Evolutionary conservation across 2,888 invertebrate genomes (phyloP), one percentile per base, ranked within the genome.

Genomic region (Latheticus oryzae): DNA sequence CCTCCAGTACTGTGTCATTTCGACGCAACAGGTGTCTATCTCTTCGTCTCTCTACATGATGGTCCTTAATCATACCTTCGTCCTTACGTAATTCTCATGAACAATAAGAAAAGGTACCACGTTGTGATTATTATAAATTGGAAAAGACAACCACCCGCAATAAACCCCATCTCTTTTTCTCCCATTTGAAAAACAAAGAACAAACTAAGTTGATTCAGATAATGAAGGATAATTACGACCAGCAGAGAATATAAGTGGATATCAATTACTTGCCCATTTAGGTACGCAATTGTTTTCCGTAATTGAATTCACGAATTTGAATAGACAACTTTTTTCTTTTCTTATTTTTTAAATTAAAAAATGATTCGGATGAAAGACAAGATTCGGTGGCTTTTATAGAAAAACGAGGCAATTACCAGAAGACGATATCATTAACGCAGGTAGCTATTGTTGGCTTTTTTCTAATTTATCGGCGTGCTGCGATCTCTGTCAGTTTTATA

Each of bases 1-100:
- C 77, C 77, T 76, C 68, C 71, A 60, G 69, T 67, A 67, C 68
- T 70, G 67, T 77, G 76, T 77, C 76, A 77, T 77, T 77, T 77
- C 66, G 61, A 66, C 69, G 65, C 70, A 76, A 74, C 76, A 76
- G 76, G 75, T 76, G 76, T 71, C 69, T 69, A 54, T 50, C 63
- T 64, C 59, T 56, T 59, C 61, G 51, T 59, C 50, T 61, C 55
- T 64, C 63, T 37, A 23, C 16, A 40, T 28, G 42, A 21, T 8
- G 2, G 28, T 19, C 33, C 42, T 26, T 50, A 53, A 38, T 50
- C 51, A 51, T 58, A 50, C 63, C 58, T 45, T 58, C 57, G 23
- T 60, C 42, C 33, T 52, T 60, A 50, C 61, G 32, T 45, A 19
- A 21, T 24, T 40, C 47, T 3, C 21, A 52, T 15, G 43, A 37